Conservation (phyloP, 2,888 invertebrate genomes). For the Cephus pygmeus region DNA sequence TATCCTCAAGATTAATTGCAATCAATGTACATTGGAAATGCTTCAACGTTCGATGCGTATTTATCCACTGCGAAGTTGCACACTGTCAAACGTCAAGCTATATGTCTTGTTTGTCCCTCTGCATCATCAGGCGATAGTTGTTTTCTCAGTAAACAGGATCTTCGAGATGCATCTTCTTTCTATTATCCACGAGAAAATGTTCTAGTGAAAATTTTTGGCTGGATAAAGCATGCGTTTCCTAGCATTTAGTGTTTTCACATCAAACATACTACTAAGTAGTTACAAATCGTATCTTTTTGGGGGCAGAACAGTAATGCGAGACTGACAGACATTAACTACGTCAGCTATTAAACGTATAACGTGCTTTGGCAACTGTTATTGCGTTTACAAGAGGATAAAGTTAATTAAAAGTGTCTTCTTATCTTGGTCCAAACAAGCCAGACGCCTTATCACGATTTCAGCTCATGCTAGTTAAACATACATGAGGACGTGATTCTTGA, state of each 20-base stretch:
- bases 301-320: not conserved
- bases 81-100: not conserved
- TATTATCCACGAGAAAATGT: not conserved
- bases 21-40: not conserved
- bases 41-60: not conserved
- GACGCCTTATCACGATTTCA: constrained; percentile 38
- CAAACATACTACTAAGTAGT: not conserved
- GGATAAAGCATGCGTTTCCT: not conserved
- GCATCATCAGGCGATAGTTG: not conserved
- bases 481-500: not conserved
- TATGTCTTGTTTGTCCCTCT: not conserved
- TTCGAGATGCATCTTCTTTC: not conserved
- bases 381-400: constrained; percentile 24
- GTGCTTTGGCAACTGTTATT: not conserved
- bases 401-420: constrained; percentile 19
- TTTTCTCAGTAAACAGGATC: not conserved
- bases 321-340: not conserved
- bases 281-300: not conserved
- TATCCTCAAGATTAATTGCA: not conserved
- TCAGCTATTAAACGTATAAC: not conserved
- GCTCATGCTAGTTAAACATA: not conserved
- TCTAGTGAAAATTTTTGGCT: not conserved
- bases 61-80: not conserved
- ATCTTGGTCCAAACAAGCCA: constrained; percentile 41
- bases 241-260: not conserved